Evolutionary conservation across 2,113 vertebrate species (phyloP), one percentile per base, ranked within the genome.

Genomic region (Heliornis fulica): DNA sequence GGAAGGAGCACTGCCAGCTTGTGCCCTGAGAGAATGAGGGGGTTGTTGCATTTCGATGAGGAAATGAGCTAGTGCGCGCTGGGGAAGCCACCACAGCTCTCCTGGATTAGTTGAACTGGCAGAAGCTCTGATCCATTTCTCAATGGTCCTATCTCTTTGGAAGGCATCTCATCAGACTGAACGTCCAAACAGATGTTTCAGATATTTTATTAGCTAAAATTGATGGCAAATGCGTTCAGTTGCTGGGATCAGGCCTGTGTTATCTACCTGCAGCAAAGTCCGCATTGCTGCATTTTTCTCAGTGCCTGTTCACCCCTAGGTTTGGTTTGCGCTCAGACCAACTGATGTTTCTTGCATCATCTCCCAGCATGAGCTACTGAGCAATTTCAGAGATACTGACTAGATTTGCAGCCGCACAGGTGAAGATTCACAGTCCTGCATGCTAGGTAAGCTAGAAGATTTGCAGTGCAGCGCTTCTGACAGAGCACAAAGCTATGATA

Each of bases 251-350:
- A 68, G 23, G 23, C 32, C 32, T 60, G 3, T 78, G 36, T 66
- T 75, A 82, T n/a, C 50, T 28, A 80, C 74, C 51, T 60, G 57
- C 29, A 75, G 53, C 23, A 16, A 94, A 78, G 54, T 70, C 11
- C 25, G n/a, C 45, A 34, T 40, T 50, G 34, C 4, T 54, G 65
- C 45, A 10, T 74, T 38, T 72, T 83, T 34, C 50, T 71, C n/a
- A 78, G n/a, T 53, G 3, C 48, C 48, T 71, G 3, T 59, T 80
- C 48, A 64, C 8, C 36, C 18, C 2, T 0, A 25, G 15, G 13
- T 69, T 94, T 1, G 0, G 63, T 43, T 57, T 0, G 0, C 20
- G 21, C 20, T 59, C 29, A 74, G 32, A 74, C 32, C 15, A 59
- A 41, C 41, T 70, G 54, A 69, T 5, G 15, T 34, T 90, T 80